A percentile compares a stretch with the other conserved stretches of the same genome.
Conservation (phyloP, 2,113 vertebrate species). For the Mellivora capensis region DNA sequence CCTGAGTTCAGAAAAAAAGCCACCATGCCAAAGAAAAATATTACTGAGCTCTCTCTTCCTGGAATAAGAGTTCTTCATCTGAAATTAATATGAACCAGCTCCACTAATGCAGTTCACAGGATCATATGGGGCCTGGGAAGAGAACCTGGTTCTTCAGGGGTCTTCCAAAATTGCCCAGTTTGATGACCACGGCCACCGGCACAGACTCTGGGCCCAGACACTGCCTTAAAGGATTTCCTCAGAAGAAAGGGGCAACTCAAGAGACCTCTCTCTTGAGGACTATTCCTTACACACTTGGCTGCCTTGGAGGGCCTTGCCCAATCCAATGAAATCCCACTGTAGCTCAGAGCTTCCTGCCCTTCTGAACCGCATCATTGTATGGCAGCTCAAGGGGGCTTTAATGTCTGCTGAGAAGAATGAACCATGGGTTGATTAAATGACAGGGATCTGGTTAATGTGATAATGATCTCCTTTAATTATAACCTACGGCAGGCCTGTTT, state of each 20-base stretch:
- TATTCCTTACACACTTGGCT: fast-evolving
- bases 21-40: neutral
- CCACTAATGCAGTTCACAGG: neutral
- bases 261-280: neutral
- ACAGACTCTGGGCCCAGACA: neutral
- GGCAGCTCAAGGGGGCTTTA: neutral
- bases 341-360: neutral
- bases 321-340: neutral
- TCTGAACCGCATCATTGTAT: neutral
- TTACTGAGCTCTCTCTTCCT: neutral
- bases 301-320: neutral
- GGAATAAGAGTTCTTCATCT: neutral
- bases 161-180: neutral
- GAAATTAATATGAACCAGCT: neutral
- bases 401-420: neutral
- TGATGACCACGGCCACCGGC: neutral
- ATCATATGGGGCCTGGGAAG: neutral
- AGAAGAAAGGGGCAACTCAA: neutral
- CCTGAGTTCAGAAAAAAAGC: neutral
- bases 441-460: slow-evolving; percentile 71
- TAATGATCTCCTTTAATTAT: slow-evolving; percentile 77
- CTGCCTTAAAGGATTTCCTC: neutral
- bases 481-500: slow-evolving; percentile 68
- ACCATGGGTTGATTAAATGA: slow-evolving; percentile 48
- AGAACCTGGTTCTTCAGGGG: neutral